phyloP scores from a whole-genome alignment of 1,140 invertebrate species.

The Diabrotica undecimpunctata region DNA sequence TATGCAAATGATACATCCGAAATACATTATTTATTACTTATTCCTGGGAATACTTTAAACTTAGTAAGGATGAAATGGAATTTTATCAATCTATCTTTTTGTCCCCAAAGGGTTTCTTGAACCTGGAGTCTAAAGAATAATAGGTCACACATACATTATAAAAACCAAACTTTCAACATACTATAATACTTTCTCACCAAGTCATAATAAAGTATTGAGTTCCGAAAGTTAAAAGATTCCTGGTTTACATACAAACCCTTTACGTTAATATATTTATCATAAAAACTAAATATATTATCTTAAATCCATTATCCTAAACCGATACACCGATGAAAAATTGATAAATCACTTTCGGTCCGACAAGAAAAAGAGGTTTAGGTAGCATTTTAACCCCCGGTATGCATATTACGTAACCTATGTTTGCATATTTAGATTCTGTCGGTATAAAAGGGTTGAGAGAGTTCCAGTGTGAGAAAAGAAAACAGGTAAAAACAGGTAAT shows the following conservation, averaged over 20 bases:
- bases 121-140: not conserved
- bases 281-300: slow-evolving; percentile 14
- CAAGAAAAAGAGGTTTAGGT: slow-evolving; percentile 6
- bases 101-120: too few relatives aligned
- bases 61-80: too few relatives aligned
- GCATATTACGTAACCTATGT: slow-evolving; percentile 10
- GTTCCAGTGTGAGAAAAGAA: slow-evolving; percentile 11
- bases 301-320: slow-evolving; percentile 4
- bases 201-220: slow-evolving; percentile 3
- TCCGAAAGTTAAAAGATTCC: not conserved
- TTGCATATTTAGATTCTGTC: slow-evolving; percentile 8
- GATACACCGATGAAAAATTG: slow-evolving; percentile 15
- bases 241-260: slow-evolving; percentile 4
- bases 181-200: not conserved
- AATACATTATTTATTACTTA: too few relatives aligned
- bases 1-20: too few relatives aligned
- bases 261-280: slow-evolving; percentile 13
- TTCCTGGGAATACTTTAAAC: too few relatives aligned
- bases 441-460: slow-evolving; percentile 12
- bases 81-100: too few relatives aligned
- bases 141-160: not conserved
- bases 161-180: not conserved
- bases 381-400: slow-evolving; percentile 4
- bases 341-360: slow-evolving; percentile 9
- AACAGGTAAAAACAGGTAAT: not conserved